Base-by-base conservation (phyloP, 2,888 invertebrate genomes). In the Ophioninae sp. region DNA sequence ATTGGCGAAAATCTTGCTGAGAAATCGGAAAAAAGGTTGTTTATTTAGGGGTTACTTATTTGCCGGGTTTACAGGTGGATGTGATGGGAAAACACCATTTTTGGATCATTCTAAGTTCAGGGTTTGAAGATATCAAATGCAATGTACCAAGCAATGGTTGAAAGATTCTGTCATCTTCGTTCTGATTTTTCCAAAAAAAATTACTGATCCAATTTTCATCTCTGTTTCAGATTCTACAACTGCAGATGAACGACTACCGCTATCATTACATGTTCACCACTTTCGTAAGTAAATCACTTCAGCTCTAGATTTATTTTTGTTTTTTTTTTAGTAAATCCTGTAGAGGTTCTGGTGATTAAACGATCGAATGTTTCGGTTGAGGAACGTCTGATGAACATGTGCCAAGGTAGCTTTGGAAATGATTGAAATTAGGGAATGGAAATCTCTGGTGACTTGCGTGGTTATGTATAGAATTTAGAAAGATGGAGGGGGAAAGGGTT, bases 211-310 rank as follows among this genome's bases (percentile, higher is more conserved):
- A 37, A 69, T 73, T 58, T 9, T 58, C 39, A 17, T 82, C 22
- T 87, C 81, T 88, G 86, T 95, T 95, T 58, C 95, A 99, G 98
- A 98, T 98, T 87, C 94, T 98, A 20, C 98, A 98, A 91, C 94
- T 98, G 10, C 98, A 98, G 93, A 99, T 99, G 98, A 98, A 98
- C 91, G 98, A 98, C 91, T 97, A 98, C 92, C 95, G 97, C 89
- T 98, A 98, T 91, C 98, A 99, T 92, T 99, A 98, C 92, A 96
- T 98, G 94, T 98, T 98, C 91, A 98, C 98, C 20, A 98, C 98
- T 5, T 97, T 98, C 93, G 98, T 98, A 95, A 97, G 97, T 97
- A 94, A 87, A 39, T 68, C 23, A 63, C 30, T 30, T 30, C 30
- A 30, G 30, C 1, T 30, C 30, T 30, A 30, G 3, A 30, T 30